Base-by-base conservation (phyloP, 1,140 invertebrate species). In the Anadara kagoshimensis region DNA sequence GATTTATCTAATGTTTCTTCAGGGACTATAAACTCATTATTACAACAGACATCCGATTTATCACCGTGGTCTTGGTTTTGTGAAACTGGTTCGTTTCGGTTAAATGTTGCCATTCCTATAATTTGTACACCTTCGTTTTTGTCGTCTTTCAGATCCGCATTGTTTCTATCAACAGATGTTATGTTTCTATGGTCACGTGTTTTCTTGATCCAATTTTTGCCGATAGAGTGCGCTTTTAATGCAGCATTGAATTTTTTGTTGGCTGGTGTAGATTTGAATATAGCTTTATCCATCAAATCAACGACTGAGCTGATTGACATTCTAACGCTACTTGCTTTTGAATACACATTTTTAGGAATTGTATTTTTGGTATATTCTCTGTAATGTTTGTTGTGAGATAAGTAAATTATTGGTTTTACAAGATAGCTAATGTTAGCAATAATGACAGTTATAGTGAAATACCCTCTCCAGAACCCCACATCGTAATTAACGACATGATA, bases 391-490 rank as follows among this genome's bases (percentile, higher is more conserved):
- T 75, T 75, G 22, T 75, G 73, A 24, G 73, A 51, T 18, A 75
- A 29, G 43, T 75, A 75, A 36, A 75, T 64, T 1, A 69, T 41
- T 24, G 73, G 73, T 51, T 75, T 75, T 10, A 69, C 18, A 47
- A 59, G 65, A 47, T 69, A 75, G 22, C 73, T 75, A 18, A 69
- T 20, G 49, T 69, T 69, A 16, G 65, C 66, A n/a, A 75, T 36
- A 3, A 75, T 67, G 18, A 67, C 41, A 24, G 59, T 67, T 8
- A 75, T 63, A 18, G 66, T 54, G 36, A 54, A 65, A 44, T 69
- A 65, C 20, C 73, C 73, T 14, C 73, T 54, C 73, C 73, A 75
- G n/a, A n/a, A n/a, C n/a, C n/a, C n/a, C 11, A 75, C 36, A 16
- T 65, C 67, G 7, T 36, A 29, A 16, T 71, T 57, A n/a, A 18